phyloP scores from a whole-genome alignment of 2,113 vertebrate species.

The Phoenicopterus ruber region DNA sequence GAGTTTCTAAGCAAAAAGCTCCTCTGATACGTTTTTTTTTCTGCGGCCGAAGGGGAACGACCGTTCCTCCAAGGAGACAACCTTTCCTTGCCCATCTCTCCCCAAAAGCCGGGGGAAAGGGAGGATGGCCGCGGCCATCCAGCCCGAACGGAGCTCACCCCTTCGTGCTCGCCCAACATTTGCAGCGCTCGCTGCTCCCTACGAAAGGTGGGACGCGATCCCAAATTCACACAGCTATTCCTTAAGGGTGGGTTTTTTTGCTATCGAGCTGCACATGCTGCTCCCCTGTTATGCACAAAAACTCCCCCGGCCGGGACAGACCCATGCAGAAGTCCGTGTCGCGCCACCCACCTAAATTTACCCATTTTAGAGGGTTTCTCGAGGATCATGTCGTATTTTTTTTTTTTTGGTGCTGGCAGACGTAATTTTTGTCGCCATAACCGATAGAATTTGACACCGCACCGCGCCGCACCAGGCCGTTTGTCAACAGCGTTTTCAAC shows the following conservation, averaged over 20 bases:
- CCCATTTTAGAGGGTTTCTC: not conserved
- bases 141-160: rapidly evolving
- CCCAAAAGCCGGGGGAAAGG: not conserved
- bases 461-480: conserved; percentile 30
- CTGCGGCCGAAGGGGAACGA: not conserved
- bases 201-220: not conserved
- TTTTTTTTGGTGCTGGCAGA: not conserved
- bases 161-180: rapidly evolving
- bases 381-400: not conserved
- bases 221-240: not conserved
- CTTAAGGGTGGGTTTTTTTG: not conserved
- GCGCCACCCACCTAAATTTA: too few species aligned
- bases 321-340: not conserved
- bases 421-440: not conserved
- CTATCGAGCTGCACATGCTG: too few species aligned
- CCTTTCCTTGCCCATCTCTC: not conserved
- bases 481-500: conserved; percentile 60
- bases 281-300: not conserved
- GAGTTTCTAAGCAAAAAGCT: not conserved
- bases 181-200: rapidly evolving
- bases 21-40: not conserved
- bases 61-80: not conserved
- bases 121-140: not conserved
- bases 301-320: rapidly evolving
- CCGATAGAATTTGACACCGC: not conserved